Evolutionary conservation across 2,888 invertebrate genomes (phyloP).

Genomic region (Brassicogethes aeneus): DNA sequence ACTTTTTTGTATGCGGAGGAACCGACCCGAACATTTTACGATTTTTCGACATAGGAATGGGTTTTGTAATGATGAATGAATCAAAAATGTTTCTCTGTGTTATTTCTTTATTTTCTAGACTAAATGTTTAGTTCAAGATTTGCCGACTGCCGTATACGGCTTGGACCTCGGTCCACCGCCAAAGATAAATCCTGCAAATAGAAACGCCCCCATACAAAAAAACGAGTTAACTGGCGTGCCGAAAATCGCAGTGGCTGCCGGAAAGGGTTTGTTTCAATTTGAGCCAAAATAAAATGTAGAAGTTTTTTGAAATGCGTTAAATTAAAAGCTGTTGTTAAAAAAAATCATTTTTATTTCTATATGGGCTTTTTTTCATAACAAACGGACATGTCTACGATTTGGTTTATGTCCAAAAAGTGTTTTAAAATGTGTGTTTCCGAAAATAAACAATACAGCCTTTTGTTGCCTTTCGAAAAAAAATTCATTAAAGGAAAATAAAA

Average conservation of each 20-base stretch:
- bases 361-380: too few relatives aligned
- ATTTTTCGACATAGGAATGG: constrained; percentile 51
- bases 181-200: constrained; percentile 11
- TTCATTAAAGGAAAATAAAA: too few relatives aligned
- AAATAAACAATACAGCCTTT: too few relatives aligned
- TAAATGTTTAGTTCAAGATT: constrained; percentile 26
- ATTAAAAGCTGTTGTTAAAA: too few relatives aligned
- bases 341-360: too few relatives aligned
- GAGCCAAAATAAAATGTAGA: constrained; percentile 24
- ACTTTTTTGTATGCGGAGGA: constrained; percentile 53
- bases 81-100: not conserved
- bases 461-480: too few relatives aligned
- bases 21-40: constrained; percentile 51
- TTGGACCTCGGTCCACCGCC: constrained; percentile 48
- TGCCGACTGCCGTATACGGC: constrained; percentile 48
- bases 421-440: too few relatives aligned
- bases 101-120: not conserved
- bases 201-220: constrained; percentile 15
- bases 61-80: constrained; percentile 42
- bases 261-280: constrained; percentile 48
- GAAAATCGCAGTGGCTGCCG: constrained; percentile 45
- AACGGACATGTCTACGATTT: too few relatives aligned
- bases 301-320: too few relatives aligned
- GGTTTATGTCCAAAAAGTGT: too few relatives aligned
- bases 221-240: constrained; percentile 34